A percentile compares a stretch with the other conserved stretches of the same genome.
Conservation (phyloP, 1,140 invertebrate genomes). For the Sitophilus oryzae region DNA sequence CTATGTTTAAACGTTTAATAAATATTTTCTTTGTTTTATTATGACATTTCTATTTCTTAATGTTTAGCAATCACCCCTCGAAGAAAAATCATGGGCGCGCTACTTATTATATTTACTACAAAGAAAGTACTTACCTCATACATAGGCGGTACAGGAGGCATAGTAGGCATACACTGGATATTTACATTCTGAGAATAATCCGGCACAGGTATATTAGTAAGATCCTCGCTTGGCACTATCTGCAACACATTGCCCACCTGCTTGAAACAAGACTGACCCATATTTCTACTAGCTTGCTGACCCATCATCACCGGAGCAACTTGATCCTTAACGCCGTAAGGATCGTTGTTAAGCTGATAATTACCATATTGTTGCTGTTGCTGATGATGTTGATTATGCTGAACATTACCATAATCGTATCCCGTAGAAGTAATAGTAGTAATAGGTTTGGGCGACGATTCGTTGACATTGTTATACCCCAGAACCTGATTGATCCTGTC, state of each 20-base stretch:
- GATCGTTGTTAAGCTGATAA: too few relatives aligned
- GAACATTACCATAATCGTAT: neutral
- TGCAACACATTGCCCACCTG: constrained; percentile 57
- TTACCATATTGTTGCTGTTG: too few relatives aligned
- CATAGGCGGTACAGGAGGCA: too few relatives aligned
- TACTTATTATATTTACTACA: too few relatives aligned
- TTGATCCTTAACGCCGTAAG: neutral
- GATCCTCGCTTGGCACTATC: constrained; percentile 45
- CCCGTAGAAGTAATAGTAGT: neutral
- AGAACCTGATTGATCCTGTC: constrained; percentile 39
- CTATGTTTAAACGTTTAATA: too few relatives aligned
- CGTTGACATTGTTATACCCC: constrained; percentile 17
- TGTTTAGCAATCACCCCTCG: too few relatives aligned
- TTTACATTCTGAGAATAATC: neutral
- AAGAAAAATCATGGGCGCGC: too few relatives aligned
- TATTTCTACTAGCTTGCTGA: neutral
- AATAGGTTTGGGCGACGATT: neutral
- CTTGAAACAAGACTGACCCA: constrained; percentile 8
- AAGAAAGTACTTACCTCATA: too few relatives aligned
- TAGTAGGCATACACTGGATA: too few relatives aligned
- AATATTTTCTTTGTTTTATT: too few relatives aligned
- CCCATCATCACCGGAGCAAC: neutral
- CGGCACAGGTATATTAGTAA: constrained; percentile 14
- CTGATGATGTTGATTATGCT: neutral
- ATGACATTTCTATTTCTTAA: too few relatives aligned